Evolutionary conservation across 2,113 vertebrate genomes (phyloP).

Genomic region (Dicerorhinus sumatrensis): DNA sequence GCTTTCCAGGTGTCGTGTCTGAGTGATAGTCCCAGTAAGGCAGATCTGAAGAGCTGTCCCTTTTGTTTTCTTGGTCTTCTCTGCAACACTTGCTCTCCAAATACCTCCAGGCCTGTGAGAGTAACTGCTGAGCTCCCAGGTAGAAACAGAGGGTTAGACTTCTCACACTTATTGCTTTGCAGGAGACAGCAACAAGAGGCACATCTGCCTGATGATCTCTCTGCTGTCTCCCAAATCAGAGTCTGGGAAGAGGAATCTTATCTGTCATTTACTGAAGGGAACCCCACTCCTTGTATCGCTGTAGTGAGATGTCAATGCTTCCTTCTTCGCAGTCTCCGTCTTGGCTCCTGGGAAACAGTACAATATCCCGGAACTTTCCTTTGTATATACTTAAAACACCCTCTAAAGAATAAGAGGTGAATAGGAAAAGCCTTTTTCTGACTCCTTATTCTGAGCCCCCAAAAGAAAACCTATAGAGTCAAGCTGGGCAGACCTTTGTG

Average conservation of each 20-base stretch:
- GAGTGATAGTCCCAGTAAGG: not conserved
- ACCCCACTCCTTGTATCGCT: not conserved
- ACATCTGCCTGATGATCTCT: not conserved
- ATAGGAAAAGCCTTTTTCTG: not conserved
- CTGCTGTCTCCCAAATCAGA: not conserved
- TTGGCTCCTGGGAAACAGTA: not conserved
- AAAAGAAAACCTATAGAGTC: slow-evolving; percentile 10
- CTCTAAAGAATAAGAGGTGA: not conserved
- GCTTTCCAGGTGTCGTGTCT: not conserved
- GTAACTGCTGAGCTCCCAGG: not conserved
- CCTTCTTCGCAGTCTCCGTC: not conserved
- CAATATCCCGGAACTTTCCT: not conserved
- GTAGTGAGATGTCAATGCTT: not conserved
- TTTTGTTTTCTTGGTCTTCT: not conserved
- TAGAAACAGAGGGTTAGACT: not conserved
- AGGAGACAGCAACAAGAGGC: not conserved
- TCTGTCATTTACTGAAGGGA: not conserved
- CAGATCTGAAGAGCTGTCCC: not conserved
- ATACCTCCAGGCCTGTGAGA: not conserved
- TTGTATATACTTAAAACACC: not conserved
- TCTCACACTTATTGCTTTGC: not conserved
- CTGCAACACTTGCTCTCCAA: not conserved
- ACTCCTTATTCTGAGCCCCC: not conserved
- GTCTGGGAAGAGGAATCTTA: not conserved
- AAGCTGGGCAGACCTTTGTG: not conserved